These are phyloP conservation scores for Xylota segnis DNA, from an alignment of 2,888 invertebrate species.

Conservation along the genomic window DNA sequence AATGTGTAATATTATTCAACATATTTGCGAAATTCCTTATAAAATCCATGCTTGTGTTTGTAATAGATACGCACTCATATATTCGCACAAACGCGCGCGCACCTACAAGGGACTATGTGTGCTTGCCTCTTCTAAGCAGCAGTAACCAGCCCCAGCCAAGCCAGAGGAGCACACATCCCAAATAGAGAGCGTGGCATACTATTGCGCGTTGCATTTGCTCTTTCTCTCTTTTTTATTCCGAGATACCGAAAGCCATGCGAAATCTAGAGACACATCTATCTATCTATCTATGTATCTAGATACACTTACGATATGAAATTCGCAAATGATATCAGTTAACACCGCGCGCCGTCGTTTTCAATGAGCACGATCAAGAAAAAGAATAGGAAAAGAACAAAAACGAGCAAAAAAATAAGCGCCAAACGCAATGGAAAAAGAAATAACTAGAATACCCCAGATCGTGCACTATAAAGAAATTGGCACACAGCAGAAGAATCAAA, in stretches of 20 bases:
- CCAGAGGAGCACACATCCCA: conserved; percentile 46
- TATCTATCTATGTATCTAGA: conserved; percentile 32
- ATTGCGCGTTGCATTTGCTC: conserved; percentile 61
- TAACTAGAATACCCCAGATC: conserved; percentile 57
- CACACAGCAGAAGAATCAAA: conserved; percentile 56
- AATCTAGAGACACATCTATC: conserved; percentile 10
- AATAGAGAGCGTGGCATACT: conserved; percentile 56
- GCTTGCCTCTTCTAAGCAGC: conserved; percentile 65
- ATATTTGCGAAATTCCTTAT: conserved; percentile 76
- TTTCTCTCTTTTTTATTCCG: conserved; percentile 51
- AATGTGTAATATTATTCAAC: conserved; percentile 75
- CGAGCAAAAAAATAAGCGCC: conserved; percentile 58
- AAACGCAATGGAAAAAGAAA: conserved; percentile 67
- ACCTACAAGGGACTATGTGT: conserved; percentile 68
- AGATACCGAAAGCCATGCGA: conserved; percentile 25
- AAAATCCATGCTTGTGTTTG: conserved; percentile 67
- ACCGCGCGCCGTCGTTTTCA: conserved; percentile 32
- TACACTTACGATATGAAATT: conserved; percentile 63
- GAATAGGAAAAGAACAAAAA: conserved; percentile 30
- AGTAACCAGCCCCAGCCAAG: conserved; percentile 9
- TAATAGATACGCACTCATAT: conserved; percentile 76
- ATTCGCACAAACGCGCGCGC: conserved; percentile 61
- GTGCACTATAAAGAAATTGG: conserved; percentile 69
- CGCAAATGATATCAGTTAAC: conserved; percentile 55
- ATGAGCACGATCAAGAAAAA: conserved; percentile 7